Percentiles rank a stretch among this genome's conserved stretches.
These are phyloP conservation scores for Drosophila acutilabella DNA, from an alignment of 2,888 invertebrate genomes.

Conservation along the genomic window DNA sequence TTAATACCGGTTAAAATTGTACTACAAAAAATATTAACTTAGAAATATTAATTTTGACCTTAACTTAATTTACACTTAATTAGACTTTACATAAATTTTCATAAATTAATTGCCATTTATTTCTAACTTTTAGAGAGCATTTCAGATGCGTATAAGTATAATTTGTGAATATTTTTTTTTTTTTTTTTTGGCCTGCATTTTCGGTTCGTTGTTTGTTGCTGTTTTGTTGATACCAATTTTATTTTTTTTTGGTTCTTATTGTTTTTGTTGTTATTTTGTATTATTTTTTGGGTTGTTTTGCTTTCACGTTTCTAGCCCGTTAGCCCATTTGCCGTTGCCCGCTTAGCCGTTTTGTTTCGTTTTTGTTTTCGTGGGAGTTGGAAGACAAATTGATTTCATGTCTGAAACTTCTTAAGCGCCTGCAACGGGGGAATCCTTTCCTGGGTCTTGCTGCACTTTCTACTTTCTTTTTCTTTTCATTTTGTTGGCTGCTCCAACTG, in stretches of 20 bases:
- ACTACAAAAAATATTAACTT: too few species aligned
- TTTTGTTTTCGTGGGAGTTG: constrained; percentile 76
- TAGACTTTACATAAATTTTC: too few species aligned
- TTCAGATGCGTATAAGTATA: constrained; percentile 3
- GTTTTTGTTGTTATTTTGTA: constrained; percentile 20
- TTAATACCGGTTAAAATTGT: too few species aligned
- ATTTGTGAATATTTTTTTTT: constrained; percentile 1
- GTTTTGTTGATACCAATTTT: constrained; percentile 7
- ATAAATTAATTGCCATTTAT: too few species aligned
- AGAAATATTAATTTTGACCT: too few species aligned
- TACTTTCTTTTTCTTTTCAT: constrained; percentile 14
- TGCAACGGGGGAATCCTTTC: constrained; percentile 73
- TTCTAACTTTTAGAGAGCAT: constrained; percentile 24
- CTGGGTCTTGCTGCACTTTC: constrained; percentile 46
- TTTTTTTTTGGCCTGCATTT: constrained; percentile 23
- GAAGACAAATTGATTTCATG: constrained; percentile 83
- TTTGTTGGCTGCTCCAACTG: constrained; percentile 5
- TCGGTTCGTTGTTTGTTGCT: constrained; percentile 4
- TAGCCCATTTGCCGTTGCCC: constrained; percentile 26
- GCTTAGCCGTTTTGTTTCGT: constrained; percentile 44
- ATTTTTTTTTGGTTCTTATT: not conserved
- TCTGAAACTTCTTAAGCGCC: constrained; percentile 79
- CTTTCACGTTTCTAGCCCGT: constrained; percentile 20
- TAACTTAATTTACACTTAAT: too few species aligned
- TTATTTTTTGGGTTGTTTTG: constrained; percentile 28